Evolutionary conservation across 2,888 invertebrate genomes (phyloP), one percentile per base, ranked within the genome.

Genomic region (Ophonus ardosiacus): DNA sequence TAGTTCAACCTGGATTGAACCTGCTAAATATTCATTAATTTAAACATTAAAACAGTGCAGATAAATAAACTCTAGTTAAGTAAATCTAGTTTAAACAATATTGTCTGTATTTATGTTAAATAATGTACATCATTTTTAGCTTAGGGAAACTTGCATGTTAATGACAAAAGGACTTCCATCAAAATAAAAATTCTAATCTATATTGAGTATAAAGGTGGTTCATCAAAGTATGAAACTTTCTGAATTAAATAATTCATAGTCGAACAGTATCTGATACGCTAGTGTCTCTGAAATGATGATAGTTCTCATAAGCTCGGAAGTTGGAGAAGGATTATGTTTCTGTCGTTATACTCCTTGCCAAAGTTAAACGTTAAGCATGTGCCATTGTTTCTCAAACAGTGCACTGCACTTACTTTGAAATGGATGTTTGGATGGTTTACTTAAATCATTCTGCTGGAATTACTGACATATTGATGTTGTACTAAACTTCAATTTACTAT

Each of bases 201-300:
- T 51, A 51, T 51, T 51, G 43, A 51, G 43, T 51, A 31, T 4
- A 51, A 51, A 13, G 43, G 43, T 51, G 10, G 43, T 51, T 51
- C 43, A 51, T 65, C 65, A 65, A 65, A 65, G 65, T 65, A n/a
- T 79, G 15, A 13, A 79, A 79, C 79, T 79, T 79, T 59, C 8
- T 31, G 18, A 18, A 79, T 79, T 79, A 79, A 79, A 79, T 79
- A 79, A 59, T 59, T 79, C 79, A 59, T 79, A 79, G 57, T 38
- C 31, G 79, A 79, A 31, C 79, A 21, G 15, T 79, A 79, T 79
- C 31, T 57, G 57, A 79, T 79, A 79, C 24, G 61, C 31, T 31
- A 79, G 61, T 61, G 31, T 79, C 79, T 57, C 31, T 31, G 21
- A 71, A 76, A 40, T 40, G 71, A 79, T 43, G 81, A 61, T 61